Evolutionary conservation across 2,113 vertebrate genomes (phyloP).

Genomic region (Opisthocomus hoazin): DNA sequence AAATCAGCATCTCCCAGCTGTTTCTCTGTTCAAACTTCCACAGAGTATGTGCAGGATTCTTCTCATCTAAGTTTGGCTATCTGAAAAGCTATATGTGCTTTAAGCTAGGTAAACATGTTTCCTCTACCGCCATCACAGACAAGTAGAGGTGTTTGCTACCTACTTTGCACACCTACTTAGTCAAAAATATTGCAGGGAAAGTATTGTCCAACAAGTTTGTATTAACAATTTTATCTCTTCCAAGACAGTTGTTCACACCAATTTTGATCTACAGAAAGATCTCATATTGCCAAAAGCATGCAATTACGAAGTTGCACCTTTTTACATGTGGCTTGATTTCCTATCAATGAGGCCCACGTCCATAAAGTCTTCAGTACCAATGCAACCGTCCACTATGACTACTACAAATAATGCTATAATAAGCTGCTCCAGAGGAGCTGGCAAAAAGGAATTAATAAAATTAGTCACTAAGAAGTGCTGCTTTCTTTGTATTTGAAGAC

Average conservation of each 20-base stretch:
- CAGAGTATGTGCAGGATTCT: neutral
- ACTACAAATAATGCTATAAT: neutral
- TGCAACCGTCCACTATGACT: neutral
- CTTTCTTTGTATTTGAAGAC: neutral
- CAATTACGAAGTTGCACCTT: neutral
- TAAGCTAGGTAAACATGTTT: neutral
- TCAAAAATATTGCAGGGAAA: neutral
- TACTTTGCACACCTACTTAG: neutral
- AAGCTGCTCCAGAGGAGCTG: neutral
- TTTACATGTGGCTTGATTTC: neutral
- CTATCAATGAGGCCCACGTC: neutral
- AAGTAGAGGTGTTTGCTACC: neutral
- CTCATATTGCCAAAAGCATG: neutral
- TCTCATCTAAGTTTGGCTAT: neutral
- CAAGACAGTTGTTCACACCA: neutral
- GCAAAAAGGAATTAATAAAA: neutral
- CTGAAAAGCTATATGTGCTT: neutral
- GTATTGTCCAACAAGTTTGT: neutral
- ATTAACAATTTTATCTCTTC: neutral
- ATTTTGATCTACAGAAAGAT: neutral
- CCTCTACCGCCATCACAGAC: neutral
- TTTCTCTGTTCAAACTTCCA: neutral
- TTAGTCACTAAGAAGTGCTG: neutral
- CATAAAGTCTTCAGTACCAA: neutral
- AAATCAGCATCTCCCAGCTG: neutral